Evolutionary conservation across 2,888 invertebrate species (phyloP), one percentile per base, ranked within the genome.

Genomic region (Drosophila mayaguana): DNA sequence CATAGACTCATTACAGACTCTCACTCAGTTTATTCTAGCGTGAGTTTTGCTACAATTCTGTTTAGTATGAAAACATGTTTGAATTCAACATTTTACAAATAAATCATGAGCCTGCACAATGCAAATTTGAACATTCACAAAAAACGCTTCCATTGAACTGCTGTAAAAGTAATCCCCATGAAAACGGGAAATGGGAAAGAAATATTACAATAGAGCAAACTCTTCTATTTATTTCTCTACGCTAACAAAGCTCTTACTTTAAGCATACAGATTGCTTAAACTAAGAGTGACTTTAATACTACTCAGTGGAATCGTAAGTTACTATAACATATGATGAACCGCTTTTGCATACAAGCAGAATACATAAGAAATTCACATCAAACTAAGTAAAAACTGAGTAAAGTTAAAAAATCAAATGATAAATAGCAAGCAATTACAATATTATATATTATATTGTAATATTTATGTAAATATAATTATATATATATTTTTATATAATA

Each of bases 1-100:
- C 55, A 43, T 11, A 56, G 40, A 28, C 60, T 38, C 45, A 62
- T 63, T 54, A 45, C 45, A 42, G 14, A 12, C 38, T 38, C 40
- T 42, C 12, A 38, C 38, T 16, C 25, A 14, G 56, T 38, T 46
- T 22, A 57, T 57, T 42, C 42, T 40, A 16, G 56, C 32, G 32
- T 40, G 32, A 11, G 32, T 32, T 32, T 34, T 14, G 16, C 11
- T 12, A 25, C 20, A 46, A 16, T 51, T 34, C 20, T 12, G 50
- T 51, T 34, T 9, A 25, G 16, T 25, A n/a, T 2, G n/a, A 6
- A 22, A 28, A 6, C n/a, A 28, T 48, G 28, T 3, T 11, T 11
- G n/a, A 25, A 11, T 4, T 28, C 25, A 28, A 46, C 11, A 48
- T 5, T n/a, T 28, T 2, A 28, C n/a, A 48, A 28, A 48, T 16